Evolutionary conservation across 37 sponge, comb jelly and placozoan genomes (phyloP).

Genomic region (Beroe forskalii): DNA sequence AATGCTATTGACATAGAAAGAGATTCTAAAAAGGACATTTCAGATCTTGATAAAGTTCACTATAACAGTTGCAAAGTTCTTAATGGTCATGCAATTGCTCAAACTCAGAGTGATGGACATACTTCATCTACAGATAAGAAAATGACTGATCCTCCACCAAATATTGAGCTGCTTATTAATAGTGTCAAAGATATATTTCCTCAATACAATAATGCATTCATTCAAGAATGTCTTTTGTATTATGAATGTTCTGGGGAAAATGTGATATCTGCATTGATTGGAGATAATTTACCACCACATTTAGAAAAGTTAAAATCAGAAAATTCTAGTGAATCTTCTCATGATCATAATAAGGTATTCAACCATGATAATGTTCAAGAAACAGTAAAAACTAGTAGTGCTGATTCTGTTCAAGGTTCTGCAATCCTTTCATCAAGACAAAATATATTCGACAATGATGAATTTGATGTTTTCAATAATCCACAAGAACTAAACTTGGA

Average conservation of each 20-base stretch:
- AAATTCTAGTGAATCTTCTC: neutral
- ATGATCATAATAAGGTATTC: neutral
- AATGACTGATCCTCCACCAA: neutral
- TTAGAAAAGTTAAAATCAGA: neutral
- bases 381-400: too few relatives aligned
- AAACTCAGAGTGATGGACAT: neutral
- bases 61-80: too few relatives aligned
- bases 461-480: conserved; percentile 59
- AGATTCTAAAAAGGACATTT: neutral
- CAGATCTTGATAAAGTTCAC: conserved; percentile 28
- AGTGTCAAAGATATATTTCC: neutral
- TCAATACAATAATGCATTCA: neutral
- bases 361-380: neutral
- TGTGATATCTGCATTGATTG: conserved; percentile 10
- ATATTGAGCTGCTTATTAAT: neutral
- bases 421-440: conserved; percentile 15
- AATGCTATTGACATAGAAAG: conserved; percentile 24
- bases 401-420: neutral
- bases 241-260: neutral
- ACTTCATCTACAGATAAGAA: neutral
- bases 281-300: conserved; percentile 16
- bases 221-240: neutral
- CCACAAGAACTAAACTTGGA: conserved; percentile 14
- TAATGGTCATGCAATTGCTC: neutral
- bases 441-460: conserved; percentile 9